phyloP scores from a whole-genome alignment of 2,888 invertebrate genomes.

The Aphrophora alni region DNA sequence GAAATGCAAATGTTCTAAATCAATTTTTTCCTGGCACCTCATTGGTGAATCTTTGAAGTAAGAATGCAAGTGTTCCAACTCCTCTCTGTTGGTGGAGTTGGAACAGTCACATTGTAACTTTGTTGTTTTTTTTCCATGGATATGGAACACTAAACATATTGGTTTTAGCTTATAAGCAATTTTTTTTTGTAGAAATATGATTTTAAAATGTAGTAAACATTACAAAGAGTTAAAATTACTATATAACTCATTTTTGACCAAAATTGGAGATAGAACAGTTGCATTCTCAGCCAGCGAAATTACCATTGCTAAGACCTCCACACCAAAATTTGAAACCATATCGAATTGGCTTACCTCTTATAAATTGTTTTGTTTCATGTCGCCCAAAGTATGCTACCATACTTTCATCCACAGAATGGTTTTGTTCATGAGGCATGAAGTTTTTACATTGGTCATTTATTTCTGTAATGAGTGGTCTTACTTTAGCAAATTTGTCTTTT shows the following conservation, averaged over 20 bases:
- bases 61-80: conserved; percentile 23
- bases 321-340: conserved; percentile 20
- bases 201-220: not conserved
- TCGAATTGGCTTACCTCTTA: not conserved
- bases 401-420: conserved; percentile 19
- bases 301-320: conserved; percentile 11
- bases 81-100: conserved; percentile 11
- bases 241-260: conserved; percentile 12
- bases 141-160: conserved; percentile 19
- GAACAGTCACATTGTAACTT: conserved; percentile 15
- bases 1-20: conserved; percentile 15
- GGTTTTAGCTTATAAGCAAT: conserved; percentile 9
- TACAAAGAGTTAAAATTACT: conserved; percentile 3
- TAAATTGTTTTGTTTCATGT: conserved; percentile 14
- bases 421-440: not conserved
- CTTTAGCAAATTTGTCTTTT: no score
- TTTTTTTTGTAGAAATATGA: not conserved
- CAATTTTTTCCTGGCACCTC: conserved; percentile 7
- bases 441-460: not conserved
- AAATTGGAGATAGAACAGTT: conserved; percentile 17
- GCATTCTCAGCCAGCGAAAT: conserved; percentile 19
- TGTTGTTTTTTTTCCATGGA: conserved; percentile 10
- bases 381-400: conserved; percentile 21
- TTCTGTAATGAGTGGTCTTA: no score
- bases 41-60: not conserved